Conservation (phyloP, 2,888 invertebrate species). For the Girardia tigrina region DNA sequence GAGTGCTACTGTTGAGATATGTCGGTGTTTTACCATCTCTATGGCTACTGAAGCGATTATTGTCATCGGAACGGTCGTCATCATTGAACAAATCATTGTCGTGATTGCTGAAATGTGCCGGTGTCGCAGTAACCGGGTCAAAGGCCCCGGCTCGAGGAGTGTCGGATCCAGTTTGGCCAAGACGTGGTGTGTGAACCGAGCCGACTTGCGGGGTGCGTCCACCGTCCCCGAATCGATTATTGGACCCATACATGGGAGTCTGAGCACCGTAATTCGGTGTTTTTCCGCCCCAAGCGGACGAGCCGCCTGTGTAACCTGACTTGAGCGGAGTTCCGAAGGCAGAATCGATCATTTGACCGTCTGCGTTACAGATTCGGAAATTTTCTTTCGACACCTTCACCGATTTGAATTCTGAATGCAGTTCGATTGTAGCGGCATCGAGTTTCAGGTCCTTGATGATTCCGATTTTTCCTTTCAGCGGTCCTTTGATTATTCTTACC, state of each 20-base stretch:
- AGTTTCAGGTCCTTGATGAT: conserved; percentile 96
- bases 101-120: conserved; percentile 53
- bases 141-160: conserved; percentile 46
- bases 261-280: conserved; percentile 69
- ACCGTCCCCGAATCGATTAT: conserved; percentile 50
- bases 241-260: conserved; percentile 66
- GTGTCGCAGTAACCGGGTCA: conserved; percentile 56
- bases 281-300: conserved; percentile 62
- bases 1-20: background rate
- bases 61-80: too few relatives aligned
- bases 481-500: background rate
- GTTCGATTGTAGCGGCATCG: conserved; percentile 79
- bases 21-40: background rate
- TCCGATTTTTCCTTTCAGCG: conserved; percentile 64
- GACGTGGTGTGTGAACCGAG: conserved; percentile 40
- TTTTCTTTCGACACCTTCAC: conserved; percentile 69
- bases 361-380: conserved; percentile 38
- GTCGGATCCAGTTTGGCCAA: conserved; percentile 24
- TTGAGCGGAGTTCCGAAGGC: conserved; percentile 26
- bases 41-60: background rate
- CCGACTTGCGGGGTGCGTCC: conserved; percentile 61
- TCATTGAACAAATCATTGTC: background rate
- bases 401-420: conserved; percentile 90
- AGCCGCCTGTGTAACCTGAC: conserved; percentile 28
- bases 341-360: conserved; percentile 30